Percentiles rank a stretch among this genome's conserved stretches.
Evolutionary conservation across 1,140 invertebrate species (phyloP).

Genomic region (Hermetia illucens): DNA sequence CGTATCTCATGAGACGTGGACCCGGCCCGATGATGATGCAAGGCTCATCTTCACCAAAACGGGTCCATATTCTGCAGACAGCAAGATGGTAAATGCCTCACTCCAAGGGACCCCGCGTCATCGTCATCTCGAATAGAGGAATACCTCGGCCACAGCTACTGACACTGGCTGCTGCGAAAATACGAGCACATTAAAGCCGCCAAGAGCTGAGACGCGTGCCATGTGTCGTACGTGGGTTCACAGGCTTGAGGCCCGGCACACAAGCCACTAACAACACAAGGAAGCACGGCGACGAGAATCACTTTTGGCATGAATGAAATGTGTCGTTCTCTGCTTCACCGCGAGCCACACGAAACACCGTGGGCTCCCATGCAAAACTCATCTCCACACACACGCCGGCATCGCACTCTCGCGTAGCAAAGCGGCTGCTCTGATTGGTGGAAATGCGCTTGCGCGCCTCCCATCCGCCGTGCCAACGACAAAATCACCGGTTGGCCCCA

Average conservation of each 20-base stretch:
- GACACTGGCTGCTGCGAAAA: background rate
- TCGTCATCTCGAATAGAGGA: background rate
- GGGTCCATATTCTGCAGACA: too few species aligned
- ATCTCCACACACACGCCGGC: background rate
- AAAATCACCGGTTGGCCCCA: too few species aligned
- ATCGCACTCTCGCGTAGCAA: background rate
- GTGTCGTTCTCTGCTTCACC: too few species aligned
- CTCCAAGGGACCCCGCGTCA: too few species aligned
- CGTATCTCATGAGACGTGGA: too few species aligned
- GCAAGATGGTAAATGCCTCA: too few species aligned
- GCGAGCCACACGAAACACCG: background rate
- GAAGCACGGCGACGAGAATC: background rate
- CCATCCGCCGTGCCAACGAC: too few species aligned
- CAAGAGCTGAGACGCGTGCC: background rate
- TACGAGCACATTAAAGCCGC: too few species aligned
- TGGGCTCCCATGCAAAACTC: background rate
- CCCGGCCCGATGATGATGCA: too few species aligned
- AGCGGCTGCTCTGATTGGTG: slow-evolving; percentile 29
- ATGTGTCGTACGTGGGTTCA: background rate
- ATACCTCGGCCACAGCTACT: background rate
- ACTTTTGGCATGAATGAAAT: too few species aligned
- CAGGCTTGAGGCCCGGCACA: background rate
- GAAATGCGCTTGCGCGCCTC: slow-evolving; percentile 26
- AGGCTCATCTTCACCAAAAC: too few species aligned
- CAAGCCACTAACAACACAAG: background rate